Evolutionary conservation across 2,113 vertebrate genomes (phyloP).

Genomic region (Aptenodytes patagonicus): DNA sequence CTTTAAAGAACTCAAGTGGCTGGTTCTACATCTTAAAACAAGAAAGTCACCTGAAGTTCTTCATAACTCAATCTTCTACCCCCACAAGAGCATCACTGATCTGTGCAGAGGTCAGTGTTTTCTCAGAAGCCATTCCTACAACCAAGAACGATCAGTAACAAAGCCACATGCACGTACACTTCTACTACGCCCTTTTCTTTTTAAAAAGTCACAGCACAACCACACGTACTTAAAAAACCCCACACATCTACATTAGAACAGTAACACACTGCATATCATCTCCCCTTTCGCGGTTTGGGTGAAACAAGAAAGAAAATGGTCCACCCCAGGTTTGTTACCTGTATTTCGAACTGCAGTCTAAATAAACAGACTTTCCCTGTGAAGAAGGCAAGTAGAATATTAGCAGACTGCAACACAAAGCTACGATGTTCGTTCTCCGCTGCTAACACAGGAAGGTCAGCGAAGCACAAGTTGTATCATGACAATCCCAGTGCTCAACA

Average conservation of each 20-base stretch:
- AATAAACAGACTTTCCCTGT: not conserved
- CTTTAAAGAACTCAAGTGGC: not conserved
- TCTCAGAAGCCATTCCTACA: not conserved
- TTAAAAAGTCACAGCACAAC: not conserved
- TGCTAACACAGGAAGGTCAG: not conserved
- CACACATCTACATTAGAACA: no score
- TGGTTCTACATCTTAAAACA: not conserved
- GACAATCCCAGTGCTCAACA: not conserved
- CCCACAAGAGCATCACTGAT: not conserved
- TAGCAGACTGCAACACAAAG: accelerated
- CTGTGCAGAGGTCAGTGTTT: not conserved
- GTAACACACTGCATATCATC: accelerated
- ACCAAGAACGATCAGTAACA: accelerated
- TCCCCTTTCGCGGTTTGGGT: accelerated
- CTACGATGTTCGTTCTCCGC: accelerated
- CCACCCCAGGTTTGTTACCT: not conserved
- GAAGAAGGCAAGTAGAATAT: accelerated
- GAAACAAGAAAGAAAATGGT: not conserved
- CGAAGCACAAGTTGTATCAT: not conserved
- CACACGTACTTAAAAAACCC: accelerated
- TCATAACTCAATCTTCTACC: not conserved
- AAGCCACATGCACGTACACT: not conserved
- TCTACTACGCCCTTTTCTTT: not conserved
- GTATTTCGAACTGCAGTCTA: not conserved
- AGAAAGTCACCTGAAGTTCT: not conserved